Evolutionary conservation across 2,797 vertebrate species (phyloP).

Genomic region (Gallirallus australis): DNA sequence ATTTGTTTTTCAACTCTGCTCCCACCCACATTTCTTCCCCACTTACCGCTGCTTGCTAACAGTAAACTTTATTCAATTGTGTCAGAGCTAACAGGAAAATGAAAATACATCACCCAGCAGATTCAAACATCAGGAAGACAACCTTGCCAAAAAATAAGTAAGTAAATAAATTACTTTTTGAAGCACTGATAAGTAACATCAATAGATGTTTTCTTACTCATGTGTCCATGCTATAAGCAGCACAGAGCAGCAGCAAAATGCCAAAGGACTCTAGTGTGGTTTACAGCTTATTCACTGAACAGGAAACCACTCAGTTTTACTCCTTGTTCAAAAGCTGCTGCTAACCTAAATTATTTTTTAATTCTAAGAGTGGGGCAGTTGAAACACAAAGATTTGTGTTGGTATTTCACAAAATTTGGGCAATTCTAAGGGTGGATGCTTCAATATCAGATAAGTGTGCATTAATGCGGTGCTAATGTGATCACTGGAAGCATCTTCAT

Average conservation of each 20-base stretch:
- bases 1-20: neutral
- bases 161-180: conserved; percentile 57
- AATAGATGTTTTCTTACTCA: neutral
- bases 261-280: neutral
- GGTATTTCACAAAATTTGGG: neutral
- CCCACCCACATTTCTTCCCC: neutral
- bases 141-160: conserved; percentile 69
- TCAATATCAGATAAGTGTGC: neutral
- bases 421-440: neutral
- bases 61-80: conserved; percentile 34
- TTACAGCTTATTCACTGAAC: neutral
- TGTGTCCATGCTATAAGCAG: neutral
- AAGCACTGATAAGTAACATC: neutral
- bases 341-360: neutral
- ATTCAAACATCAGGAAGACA: conserved; percentile 56
- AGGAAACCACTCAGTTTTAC: conserved; percentile 21
- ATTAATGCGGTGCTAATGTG: neutral
- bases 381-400: neutral
- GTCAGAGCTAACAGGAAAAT: conserved; percentile 60
- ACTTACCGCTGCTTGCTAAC: neutral
- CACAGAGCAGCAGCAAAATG: neutral
- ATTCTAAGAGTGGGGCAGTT: neutral
- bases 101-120: neutral
- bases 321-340: neutral
- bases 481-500: neutral